phyloP scores from a whole-genome alignment of 2,888 invertebrate species.

The Leptarthrus brevirostris region DNA sequence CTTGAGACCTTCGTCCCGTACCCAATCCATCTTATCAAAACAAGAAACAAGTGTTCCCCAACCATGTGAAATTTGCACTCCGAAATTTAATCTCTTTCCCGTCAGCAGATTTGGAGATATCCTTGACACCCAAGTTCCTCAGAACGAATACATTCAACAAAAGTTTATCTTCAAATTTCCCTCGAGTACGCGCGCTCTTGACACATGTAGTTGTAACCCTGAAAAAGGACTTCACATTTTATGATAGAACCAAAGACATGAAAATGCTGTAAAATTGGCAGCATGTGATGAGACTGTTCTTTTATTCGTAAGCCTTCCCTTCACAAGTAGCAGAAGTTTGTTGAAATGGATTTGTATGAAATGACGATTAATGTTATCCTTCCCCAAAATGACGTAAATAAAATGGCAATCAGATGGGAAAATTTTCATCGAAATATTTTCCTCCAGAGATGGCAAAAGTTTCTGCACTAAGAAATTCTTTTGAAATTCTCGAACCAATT shows the following conservation, averaged over 20 bases:
- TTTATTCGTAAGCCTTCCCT: not conserved
- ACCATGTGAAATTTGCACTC: not conserved
- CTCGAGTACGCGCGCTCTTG: not conserved
- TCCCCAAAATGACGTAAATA: not conserved
- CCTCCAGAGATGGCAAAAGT: not conserved
- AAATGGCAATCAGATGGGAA: not conserved
- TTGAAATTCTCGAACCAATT: slow-evolving; percentile 13
- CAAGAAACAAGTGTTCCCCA: not conserved
- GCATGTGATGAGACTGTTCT: not conserved
- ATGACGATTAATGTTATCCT: not conserved
- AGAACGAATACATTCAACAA: not conserved
- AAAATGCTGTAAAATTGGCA: not conserved
- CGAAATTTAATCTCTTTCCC: not conserved
- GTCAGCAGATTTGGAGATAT: not conserved
- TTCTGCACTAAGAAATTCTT: not conserved
- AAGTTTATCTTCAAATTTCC: not conserved
- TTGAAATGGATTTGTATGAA: not conserved
- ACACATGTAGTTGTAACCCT: too few species aligned
- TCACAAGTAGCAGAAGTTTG: not conserved
- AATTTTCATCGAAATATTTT: not conserved
- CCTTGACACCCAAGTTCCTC: not conserved
- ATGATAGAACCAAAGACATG: too few species aligned
- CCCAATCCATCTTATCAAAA: not conserved
- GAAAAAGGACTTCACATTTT: too few species aligned
- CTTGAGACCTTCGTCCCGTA: not conserved